Conservation (phyloP, 2,888 invertebrate species). For the Crossocerus cetratus region DNA sequence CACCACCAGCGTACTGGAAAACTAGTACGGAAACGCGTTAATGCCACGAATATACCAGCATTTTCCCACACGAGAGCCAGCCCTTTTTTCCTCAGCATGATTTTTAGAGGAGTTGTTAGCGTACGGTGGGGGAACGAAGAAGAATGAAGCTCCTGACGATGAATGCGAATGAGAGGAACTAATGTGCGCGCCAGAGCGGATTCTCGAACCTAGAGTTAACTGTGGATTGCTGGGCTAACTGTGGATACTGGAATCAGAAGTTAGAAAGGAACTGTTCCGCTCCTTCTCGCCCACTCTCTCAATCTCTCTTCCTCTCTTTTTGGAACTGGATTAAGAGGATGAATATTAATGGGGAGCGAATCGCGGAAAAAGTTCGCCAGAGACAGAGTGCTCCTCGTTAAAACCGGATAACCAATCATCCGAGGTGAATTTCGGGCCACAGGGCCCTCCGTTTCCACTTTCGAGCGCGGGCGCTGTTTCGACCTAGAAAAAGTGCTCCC, state of each 20-base stretch:
- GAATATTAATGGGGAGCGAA: conserved; percentile 36
- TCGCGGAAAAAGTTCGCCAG: conserved; percentile 8
- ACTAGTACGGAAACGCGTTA: no score
- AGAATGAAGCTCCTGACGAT: conserved; percentile 28
- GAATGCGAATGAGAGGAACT: conserved; percentile 63
- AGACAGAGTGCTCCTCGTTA: conserved; percentile 19
- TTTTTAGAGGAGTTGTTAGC: no score
- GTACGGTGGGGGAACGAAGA: background rate
- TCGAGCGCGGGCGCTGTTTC: no score
- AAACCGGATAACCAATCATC: conserved; percentile 30
- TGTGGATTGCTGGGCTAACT: no score
- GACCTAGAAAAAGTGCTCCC: no score
- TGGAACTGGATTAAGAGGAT: conserved; percentile 35
- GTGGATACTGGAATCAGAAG: conserved; percentile 10
- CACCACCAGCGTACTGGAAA: no score
- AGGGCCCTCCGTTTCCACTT: no score
- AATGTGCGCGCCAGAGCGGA: background rate
- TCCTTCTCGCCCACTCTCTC: no score
- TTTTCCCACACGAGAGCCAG: no score
- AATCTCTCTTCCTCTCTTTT: background rate
- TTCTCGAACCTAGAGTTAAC: no score
- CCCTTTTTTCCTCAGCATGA: no score
- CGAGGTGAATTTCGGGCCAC: background rate
- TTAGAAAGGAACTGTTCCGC: conserved; percentile 23
- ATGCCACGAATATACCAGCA: no score